phyloP scores from a whole-genome alignment of 2,797 vertebrate species.

The Toxotes lorentzi region DNA sequence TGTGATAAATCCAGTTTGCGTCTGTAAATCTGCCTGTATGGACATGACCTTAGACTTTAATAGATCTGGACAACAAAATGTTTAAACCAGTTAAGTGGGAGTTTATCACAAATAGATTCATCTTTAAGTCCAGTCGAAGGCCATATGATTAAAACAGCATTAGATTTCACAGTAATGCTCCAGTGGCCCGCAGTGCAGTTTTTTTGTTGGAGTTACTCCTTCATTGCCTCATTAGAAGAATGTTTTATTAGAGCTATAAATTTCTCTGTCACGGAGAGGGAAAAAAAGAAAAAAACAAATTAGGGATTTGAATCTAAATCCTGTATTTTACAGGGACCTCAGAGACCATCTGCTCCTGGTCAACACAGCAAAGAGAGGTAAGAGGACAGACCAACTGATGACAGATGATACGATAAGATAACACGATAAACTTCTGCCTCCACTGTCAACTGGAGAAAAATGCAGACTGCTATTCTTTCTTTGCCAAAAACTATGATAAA shows the following conservation, averaged over 20 bases:
- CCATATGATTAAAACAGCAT: neutral
- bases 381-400: slow-evolving; percentile 5
- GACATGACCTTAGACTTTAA: too few species aligned
- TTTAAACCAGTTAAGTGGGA: neutral
- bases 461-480: neutral
- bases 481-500: slow-evolving; percentile 12
- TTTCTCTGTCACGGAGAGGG: neutral
- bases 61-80: too few species aligned
- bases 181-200: neutral
- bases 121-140: neutral
- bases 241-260: neutral
- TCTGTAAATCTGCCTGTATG: too few species aligned
- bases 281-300: neutral
- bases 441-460: neutral
- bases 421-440: slow-evolving; percentile 15
- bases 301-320: slow-evolving; percentile 1
- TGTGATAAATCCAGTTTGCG: neutral
- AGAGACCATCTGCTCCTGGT: slow-evolving; percentile 1
- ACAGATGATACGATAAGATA: slow-evolving; percentile 12
- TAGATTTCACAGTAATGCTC: neutral
- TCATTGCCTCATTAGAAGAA: slow-evolving; percentile 10
- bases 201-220: neutral
- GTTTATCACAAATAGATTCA: neutral
- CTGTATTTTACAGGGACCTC: neutral
- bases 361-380: neutral